Evolutionary conservation across 2,797 vertebrate genomes (phyloP).

Genomic region (Coluber constrictor): DNA sequence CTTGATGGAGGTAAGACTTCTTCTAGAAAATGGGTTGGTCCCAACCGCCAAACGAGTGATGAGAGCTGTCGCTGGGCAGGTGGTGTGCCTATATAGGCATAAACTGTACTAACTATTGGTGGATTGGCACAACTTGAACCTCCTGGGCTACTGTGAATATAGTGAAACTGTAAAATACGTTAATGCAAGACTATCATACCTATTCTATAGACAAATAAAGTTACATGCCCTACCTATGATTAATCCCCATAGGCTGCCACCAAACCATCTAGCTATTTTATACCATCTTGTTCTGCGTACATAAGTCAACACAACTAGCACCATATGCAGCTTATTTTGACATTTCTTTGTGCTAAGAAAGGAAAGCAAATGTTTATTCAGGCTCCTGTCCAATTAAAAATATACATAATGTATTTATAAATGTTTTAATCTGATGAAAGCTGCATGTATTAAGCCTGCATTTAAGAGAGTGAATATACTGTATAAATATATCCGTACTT

Average conservation of each 20-base stretch:
- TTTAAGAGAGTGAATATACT: neutral
- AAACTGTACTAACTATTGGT: constrained; percentile 91
- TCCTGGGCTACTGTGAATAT: constrained; percentile 88
- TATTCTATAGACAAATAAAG: neutral
- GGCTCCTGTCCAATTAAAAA: neutral
- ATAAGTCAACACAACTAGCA: neutral
- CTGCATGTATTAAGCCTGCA: neutral
- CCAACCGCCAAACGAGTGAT: constrained; percentile 90
- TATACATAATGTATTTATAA: neutral
- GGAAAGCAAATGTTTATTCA: neutral
- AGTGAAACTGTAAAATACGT: constrained; percentile 82
- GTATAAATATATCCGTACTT: neutral
- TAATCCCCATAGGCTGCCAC: neutral
- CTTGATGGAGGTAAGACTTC: constrained; percentile 88
- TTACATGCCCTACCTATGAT: neutral
- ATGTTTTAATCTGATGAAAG: neutral
- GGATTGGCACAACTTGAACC: constrained; percentile 92
- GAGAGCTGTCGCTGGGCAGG: constrained; percentile 92
- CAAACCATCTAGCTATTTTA: neutral
- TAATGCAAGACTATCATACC: neutral
- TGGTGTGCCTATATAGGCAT: constrained; percentile 88
- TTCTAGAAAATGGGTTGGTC: constrained; percentile 93
- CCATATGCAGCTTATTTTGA: neutral
- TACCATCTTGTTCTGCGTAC: neutral
- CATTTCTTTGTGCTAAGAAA: neutral